Base-by-base conservation (phyloP, 1,140 invertebrate species). In the Bombus impatiens region DNA sequence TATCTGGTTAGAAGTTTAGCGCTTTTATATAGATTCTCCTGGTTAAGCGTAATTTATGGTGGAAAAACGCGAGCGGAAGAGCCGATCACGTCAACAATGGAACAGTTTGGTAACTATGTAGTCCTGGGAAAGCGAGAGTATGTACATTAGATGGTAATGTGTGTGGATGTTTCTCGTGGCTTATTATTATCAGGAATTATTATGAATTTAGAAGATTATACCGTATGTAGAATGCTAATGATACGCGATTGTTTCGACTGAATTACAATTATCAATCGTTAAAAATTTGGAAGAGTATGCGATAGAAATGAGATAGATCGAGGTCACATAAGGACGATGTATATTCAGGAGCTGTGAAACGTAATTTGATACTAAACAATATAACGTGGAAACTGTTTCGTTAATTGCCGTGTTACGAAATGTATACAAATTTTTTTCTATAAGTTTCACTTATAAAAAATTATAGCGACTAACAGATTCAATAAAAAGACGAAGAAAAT, bases 91-190 rank as follows among this genome's bases (percentile, higher is more conserved):
- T 22, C 44, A 44, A 80, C 78, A 74, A 82, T 44, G n/a, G 53
- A n/a, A 65, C 53, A 82, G 53, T 82, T 82, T 74, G 70, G 70
- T 18, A 82, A 65, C 57, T 59, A 28, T 59, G 57, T 28, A 28
- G 22, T 28, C 57, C 25, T 53, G 47, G 47, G 47, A 53, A 53
- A 53, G 18, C 47, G 18, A 53, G 47, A 53, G 47, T 53, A 53
- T 53, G 47, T 53, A 22, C 22, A 53, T 53, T 53, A 53, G 22
- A 22, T 53, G 47, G 18, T 53, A 53, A 53, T 53, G 47, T 53
- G 22, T 53, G 47, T 53, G 47, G 18, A 18, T 53, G 47, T 53
- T 22, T 53, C 2, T 53, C 18, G 18, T 53, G 47, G 18, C 47
- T 22, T 53, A 53, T 22, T 53, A 22, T 22, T 53, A 53, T 22